Evolutionary conservation across 2,113 vertebrate species (phyloP).

Genomic region (Ariopsis seemanni): DNA sequence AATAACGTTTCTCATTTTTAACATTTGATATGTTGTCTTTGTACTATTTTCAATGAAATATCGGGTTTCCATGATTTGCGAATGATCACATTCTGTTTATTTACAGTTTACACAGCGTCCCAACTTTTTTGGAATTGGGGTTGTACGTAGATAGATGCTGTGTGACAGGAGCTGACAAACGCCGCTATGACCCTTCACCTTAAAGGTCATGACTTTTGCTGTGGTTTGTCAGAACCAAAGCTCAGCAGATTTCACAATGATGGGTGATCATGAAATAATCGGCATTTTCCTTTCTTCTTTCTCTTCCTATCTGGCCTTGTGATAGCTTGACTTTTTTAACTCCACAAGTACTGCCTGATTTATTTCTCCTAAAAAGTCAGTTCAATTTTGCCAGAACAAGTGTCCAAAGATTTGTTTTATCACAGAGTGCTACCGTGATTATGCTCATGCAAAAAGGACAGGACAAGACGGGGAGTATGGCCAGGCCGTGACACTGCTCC

Average conservation of each 20-base stretch:
- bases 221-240: constrained; percentile 55
- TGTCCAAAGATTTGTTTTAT: constrained; percentile 63
- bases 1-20: no score
- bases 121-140: no score
- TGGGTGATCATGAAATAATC: constrained; percentile 38
- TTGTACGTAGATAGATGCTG: no score
- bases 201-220: constrained; percentile 62
- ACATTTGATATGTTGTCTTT: no score
- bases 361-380: constrained; percentile 67
- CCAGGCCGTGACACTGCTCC: constrained; percentile 36
- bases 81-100: no score
- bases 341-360: constrained; percentile 58
- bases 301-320: background rate
- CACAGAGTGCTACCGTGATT: constrained; percentile 67
- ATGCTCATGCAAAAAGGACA: constrained; percentile 61
- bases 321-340: constrained; percentile 7
- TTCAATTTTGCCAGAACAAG: constrained; percentile 70
- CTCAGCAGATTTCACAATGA: constrained; percentile 33
- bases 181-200: constrained; percentile 50
- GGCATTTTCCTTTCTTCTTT: background rate
- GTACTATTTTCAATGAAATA: no score
- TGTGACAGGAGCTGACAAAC: constrained; percentile 6
- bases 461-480: constrained; percentile 48
- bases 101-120: no score
- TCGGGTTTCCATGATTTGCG: no score